Evolutionary conservation across 1,140 invertebrate genomes (phyloP).

Genomic region (Drosophila mayri): DNA sequence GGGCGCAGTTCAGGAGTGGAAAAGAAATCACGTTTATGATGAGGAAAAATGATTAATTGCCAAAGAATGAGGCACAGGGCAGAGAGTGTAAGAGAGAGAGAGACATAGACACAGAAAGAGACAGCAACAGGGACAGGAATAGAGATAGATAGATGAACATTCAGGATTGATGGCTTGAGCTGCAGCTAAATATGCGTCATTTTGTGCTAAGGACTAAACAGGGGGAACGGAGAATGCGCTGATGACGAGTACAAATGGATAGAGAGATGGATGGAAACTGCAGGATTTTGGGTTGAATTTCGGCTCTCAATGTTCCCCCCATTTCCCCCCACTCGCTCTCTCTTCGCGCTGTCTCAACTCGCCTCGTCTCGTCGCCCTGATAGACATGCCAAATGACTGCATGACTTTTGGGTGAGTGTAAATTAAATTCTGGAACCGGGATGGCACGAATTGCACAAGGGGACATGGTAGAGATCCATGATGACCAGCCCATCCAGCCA

Average conservation of each 20-base stretch:
- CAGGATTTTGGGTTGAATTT: slow-evolving; percentile 56
- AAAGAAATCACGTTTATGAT: slow-evolving; percentile 82
- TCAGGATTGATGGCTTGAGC: slow-evolving; percentile 78
- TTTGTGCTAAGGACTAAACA: slow-evolving; percentile 74
- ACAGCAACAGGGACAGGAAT: slow-evolving; percentile 22
- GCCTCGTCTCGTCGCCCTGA: slow-evolving; percentile 55
- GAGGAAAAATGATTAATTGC: slow-evolving; percentile 81
- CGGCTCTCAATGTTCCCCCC: slow-evolving; percentile 9
- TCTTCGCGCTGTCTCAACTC: slow-evolving; percentile 9
- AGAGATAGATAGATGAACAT: slow-evolving; percentile 51
- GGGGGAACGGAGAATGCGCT: slow-evolving; percentile 31
- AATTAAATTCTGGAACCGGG: slow-evolving; percentile 73
- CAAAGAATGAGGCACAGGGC: slow-evolving; percentile 74
- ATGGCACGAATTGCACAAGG: slow-evolving; percentile 36
- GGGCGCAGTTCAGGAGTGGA: slow-evolving; percentile 59
- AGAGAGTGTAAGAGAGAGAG: slow-evolving; percentile 25
- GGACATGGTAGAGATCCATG: slow-evolving; percentile 8
- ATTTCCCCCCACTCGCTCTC: not conserved
- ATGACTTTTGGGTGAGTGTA: slow-evolving; percentile 82
- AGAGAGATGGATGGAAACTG: slow-evolving; percentile 72
- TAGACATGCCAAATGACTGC: slow-evolving; percentile 82
- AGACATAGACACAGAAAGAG: not conserved
- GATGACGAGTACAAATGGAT: slow-evolving; percentile 77
- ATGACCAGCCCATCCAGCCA: slow-evolving; percentile 48
- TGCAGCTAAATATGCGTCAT: slow-evolving; percentile 82